Percentiles rank a stretch among this genome's conserved stretches.
These are phyloP conservation scores for Diadumene lineata DNA, from an alignment of 92 coral and sea anemone genomes.

Conservation along the genomic window DNA sequence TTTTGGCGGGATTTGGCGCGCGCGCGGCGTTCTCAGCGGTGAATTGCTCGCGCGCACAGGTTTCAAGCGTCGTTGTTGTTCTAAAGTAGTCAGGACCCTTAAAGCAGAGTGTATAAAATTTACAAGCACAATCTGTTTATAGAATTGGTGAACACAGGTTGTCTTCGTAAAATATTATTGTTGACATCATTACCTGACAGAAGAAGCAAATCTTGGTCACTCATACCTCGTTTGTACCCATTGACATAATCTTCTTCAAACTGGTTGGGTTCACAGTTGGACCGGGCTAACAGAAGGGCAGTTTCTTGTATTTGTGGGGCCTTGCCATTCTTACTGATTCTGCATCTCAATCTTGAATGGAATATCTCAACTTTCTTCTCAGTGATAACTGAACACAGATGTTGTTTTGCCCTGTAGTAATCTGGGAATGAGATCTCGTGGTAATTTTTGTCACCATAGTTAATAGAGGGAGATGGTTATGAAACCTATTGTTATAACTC, in stretches of 20 bases:
- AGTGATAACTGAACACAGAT: no score
- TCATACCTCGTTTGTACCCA: constrained; percentile 51
- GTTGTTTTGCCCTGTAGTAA: constrained; percentile 27
- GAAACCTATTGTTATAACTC: no score
- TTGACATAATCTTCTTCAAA: constrained; percentile 59
- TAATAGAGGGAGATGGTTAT: no score
- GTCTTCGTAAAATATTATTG: no score
- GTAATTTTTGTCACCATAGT: constrained; percentile 32
- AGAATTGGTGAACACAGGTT: no score
- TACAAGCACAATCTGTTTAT: no score
- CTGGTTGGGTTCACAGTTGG: constrained; percentile 37
- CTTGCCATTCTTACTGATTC: constrained; percentile 39
- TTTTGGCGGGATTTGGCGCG: no score
- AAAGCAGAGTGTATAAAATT: no score
- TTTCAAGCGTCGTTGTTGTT: no score
- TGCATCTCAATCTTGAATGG: constrained; percentile 50
- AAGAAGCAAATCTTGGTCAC: constrained; percentile 60
- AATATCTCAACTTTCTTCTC: constrained; percentile 59
- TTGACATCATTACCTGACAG: constrained; percentile 48
- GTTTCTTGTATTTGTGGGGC: constrained; percentile 54
- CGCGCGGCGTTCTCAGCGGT: no score
- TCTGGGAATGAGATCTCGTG: constrained; percentile 42
- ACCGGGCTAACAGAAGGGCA: constrained; percentile 41
- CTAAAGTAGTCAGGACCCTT: no score
- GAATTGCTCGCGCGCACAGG: no score